Conservation (phyloP, 2,888 invertebrate species). For the Mythimna ferrago region DNA sequence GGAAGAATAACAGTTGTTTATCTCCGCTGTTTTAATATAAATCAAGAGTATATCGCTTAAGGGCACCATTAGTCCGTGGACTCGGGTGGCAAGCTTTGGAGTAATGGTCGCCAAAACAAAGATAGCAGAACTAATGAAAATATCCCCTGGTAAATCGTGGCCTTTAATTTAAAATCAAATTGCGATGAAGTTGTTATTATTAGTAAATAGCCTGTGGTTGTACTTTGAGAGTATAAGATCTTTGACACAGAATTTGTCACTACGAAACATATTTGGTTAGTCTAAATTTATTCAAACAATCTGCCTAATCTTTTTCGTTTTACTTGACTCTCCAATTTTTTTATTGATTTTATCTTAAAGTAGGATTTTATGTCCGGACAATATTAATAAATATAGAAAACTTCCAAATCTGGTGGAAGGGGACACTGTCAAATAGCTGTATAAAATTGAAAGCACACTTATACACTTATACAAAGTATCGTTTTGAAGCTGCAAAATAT, state of each 20-base stretch:
- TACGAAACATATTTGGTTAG: background rate
- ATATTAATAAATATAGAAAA: too few species aligned
- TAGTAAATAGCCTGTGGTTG: background rate
- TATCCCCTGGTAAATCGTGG: constrained; percentile 22
- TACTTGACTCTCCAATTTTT: too few species aligned
- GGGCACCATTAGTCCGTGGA: constrained; percentile 37
- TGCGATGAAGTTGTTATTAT: background rate
- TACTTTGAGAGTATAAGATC: background rate
- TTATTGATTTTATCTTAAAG: too few species aligned
- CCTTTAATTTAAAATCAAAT: constrained; percentile 30
- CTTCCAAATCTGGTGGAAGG: too few species aligned
- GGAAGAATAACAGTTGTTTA: constrained; percentile 16
- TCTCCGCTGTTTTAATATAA: constrained; percentile 45
- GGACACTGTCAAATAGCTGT: too few species aligned
- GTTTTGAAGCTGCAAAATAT: too few species aligned
- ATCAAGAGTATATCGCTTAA: constrained; percentile 34
- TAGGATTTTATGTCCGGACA: too few species aligned
- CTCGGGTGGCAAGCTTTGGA: constrained; percentile 19
- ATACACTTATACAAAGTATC: too few species aligned
- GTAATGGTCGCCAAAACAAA: constrained; percentile 39
- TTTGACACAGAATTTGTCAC: background rate
- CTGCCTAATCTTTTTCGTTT: background rate
- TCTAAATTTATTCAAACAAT: background rate
- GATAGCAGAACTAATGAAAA: constrained; percentile 36
- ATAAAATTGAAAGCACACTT: too few species aligned